Evolutionary conservation across 2,888 invertebrate species (phyloP), one percentile per base, ranked within the genome.

Genomic region (Hypercompe scribonia): DNA sequence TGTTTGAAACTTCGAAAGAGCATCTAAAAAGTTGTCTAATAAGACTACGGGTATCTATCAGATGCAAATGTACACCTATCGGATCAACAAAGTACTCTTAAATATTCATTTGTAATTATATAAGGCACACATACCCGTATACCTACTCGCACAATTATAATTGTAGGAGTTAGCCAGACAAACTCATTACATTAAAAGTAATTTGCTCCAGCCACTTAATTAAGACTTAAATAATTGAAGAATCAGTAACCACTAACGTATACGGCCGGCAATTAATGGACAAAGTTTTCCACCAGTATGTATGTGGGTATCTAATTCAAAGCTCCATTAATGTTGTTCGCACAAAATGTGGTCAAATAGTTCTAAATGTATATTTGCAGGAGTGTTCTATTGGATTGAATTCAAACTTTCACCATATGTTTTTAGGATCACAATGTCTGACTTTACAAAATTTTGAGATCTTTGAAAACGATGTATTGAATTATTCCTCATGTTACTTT

Each of bases 201-300:
- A 71, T 74, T 77, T 78, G 70, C 80, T 81, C 73, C 24, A 74
- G 73, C 72, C 82, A 85, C 85, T 85, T 91, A 88, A 91, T 90
- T 84, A 86, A 85, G 84, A 86, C 87, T 86, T 89, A 85, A 89
- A 89, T 89, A 88, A 90, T 90, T 89, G 84, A 90, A 76, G 84
- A 82, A 86, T 87, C 88, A 79, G 84, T 85, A 83, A 84, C 80
- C 82, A 83, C 78, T 78, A 71, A 71, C 79, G 79, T 78, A 76
- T 76, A 77, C 78, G 73, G 71, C 33, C 79, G 81, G 79, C 78
- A 78, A 80, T 83, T 87, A 87, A 89, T 86, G 84, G 83, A 79
- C 63, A 87, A 89, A 90, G 84, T 89, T 88, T 85, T 72, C 72
- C 69, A 78, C 77, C 65, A 39, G 66, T 33, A 63, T 42, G 54